phyloP scores from a whole-genome alignment of 92 coral and sea anemone species.

The Bergia sp. region DNA sequence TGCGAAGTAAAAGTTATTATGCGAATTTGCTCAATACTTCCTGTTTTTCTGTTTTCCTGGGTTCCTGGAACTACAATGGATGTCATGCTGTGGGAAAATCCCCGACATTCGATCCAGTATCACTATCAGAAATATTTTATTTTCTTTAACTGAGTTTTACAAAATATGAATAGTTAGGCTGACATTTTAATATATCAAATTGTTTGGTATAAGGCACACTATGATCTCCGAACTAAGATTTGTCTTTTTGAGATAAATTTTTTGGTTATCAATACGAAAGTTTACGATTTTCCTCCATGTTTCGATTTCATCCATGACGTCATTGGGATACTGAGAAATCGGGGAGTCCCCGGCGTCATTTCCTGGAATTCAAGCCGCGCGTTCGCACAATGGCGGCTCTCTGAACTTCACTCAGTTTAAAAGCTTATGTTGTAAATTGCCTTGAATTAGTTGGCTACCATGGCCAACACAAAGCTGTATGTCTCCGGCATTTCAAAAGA shows the following conservation, averaged over 20 bases:
- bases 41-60: background rate
- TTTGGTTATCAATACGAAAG: too few relatives aligned
- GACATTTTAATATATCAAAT: background rate
- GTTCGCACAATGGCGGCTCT: background rate
- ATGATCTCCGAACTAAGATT: background rate
- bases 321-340: background rate
- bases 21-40: background rate
- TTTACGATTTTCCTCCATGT: too few relatives aligned
- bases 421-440: background rate
- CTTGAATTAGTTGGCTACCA: background rate
- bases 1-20: background rate
- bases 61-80: constrained; percentile 6
- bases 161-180: background rate
- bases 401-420: background rate
- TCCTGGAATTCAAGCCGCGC: constrained; percentile 24
- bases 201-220: background rate
- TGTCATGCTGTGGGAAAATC: constrained; percentile 22
- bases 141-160: background rate
- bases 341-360: constrained; percentile 39
- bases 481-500: constrained; percentile 24
- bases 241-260: background rate
- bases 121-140: background rate
- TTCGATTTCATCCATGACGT: background rate
- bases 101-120: background rate
- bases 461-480: constrained; percentile 15